A percentile compares a stretch with the other conserved stretches of the same genome.
Evolutionary conservation across 1,140 invertebrate genomes (phyloP).

Genomic region (Coenobita brevimanus): DNA sequence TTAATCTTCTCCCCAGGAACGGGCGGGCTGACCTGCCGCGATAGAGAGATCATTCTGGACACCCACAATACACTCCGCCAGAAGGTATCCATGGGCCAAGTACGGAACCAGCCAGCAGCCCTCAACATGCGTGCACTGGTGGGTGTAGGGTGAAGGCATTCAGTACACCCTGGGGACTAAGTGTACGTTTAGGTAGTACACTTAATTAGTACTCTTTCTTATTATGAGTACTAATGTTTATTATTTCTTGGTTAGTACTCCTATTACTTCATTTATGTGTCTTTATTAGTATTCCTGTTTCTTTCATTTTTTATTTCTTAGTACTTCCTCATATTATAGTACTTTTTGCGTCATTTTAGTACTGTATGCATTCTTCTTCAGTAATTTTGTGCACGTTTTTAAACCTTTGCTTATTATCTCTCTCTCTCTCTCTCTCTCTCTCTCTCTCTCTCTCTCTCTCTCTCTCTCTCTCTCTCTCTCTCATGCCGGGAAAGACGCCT

Average conservation of each 20-base stretch:
- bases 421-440: conserved; percentile 34
- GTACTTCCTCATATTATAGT: background rate
- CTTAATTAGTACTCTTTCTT: no score
- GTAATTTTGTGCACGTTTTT: background rate
- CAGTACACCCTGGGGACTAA: no score
- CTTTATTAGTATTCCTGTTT: background rate
- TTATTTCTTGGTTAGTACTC: no score
- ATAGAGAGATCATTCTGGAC: conserved; percentile 40
- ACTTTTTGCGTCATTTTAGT: conserved; percentile 1
- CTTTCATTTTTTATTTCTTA: background rate
- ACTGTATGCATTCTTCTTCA: background rate
- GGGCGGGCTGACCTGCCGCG: conserved; percentile 42
- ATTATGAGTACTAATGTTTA: no score
- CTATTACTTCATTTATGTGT: background rate
- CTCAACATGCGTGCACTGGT: conserved; percentile 56
- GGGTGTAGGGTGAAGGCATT: no score
- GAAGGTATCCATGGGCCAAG: conserved; percentile 52
- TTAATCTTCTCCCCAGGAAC: conserved; percentile 21
- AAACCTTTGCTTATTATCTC: background rate
- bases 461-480: conserved; percentile 36
- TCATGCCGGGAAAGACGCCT: no score
- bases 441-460: conserved; percentile 27
- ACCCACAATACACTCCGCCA: conserved; percentile 43
- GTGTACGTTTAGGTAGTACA: no score
- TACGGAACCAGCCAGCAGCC: conserved; percentile 39